Evolutionary conservation across 2,113 vertebrate genomes (phyloP), one percentile per base, ranked within the genome.

Genomic region (Barnardius zonarius): DNA sequence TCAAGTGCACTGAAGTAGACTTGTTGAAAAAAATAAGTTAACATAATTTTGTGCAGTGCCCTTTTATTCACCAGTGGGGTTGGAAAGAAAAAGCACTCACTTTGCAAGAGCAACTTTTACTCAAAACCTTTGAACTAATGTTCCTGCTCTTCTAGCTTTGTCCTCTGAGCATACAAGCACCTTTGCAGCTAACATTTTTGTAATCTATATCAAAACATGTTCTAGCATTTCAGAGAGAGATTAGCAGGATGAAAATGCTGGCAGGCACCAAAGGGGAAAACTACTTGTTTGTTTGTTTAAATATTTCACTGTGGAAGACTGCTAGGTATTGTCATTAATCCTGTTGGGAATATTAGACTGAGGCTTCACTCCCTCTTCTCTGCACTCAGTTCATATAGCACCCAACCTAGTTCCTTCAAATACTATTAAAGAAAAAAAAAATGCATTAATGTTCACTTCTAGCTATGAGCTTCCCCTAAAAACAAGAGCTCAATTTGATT

Each of bases 191-290:
- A 67, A 39, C 37, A 35, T 93, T 88, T 95, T 86, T 83, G 64
- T 91, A 91, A 94, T 97, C 96, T 95, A 28, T 88, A 93, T 90
- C 92, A 88, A 97, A 97, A 96, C 95, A 92, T 90, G 94, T 64
- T 93, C 95, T 70, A 84, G 93, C 95, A 91, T 97, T 97, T 97
- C 94, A 88, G 75, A 78, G 95, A 30, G 90, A 96, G 96, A 97
- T 98, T 96, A 97, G 90, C 90, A 93, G 88, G 80, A 64, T 74
- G 86, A 94, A 96, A 96, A 85, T 87, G 77, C 90, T 49, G 49
- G 76, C 86, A 67, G 86, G 86, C 49, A 49, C 90, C 96, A 84
- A 78, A 55, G 83, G 96, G 93, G 96, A 94, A 91, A 93, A 93
- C 43, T 69, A 52, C 96, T 95, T 94, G 96, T 94, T 96, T 96